phyloP scores from a whole-genome alignment of 2,888 invertebrate species.

The Torymus auratus region DNA sequence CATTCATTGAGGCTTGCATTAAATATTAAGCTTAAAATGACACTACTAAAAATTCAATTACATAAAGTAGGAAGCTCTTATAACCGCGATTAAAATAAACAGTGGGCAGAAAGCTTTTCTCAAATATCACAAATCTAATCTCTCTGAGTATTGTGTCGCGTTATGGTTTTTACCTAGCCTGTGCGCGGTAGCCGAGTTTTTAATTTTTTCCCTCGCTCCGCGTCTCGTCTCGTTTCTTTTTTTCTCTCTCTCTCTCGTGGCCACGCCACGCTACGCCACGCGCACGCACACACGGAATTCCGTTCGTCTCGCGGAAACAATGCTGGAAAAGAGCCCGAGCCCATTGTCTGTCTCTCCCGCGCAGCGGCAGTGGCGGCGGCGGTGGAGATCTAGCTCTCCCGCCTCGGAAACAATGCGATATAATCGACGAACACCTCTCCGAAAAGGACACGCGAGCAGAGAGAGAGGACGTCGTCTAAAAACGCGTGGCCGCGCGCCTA shows the following conservation, averaged over 20 bases:
- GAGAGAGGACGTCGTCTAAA: no score
- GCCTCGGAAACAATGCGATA: constrained; percentile 40
- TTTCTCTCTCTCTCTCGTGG: background rate
- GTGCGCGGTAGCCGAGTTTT: constrained; percentile 4
- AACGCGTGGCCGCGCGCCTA: background rate
- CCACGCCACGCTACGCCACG: background rate
- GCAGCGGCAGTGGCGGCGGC: background rate
- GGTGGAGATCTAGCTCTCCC: background rate
- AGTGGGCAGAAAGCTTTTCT: constrained; percentile 18
- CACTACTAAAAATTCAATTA: background rate
- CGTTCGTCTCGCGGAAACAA: constrained; percentile 42
- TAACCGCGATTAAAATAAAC: constrained; percentile 27
- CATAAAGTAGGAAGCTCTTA: background rate
- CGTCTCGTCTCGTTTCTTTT: no score
- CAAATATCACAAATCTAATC: constrained; percentile 21
- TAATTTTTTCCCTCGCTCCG: constrained; percentile 1
- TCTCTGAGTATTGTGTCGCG: constrained; percentile 13
- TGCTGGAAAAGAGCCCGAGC: constrained; percentile 45
- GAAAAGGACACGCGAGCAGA: constrained; percentile 15
- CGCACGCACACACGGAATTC: constrained; percentile 9
- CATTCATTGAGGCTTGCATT: background rate
- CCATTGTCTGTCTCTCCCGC: constrained; percentile 29
- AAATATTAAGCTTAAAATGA: background rate
- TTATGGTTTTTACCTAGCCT: constrained; percentile 6
- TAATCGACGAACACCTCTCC: constrained; percentile 49